A percentile compares a stretch with the other conserved stretches of the same genome.
These are phyloP conservation scores for Scotopteryx bipunctaria DNA, from an alignment of 2,888 invertebrate species.

Conservation along the genomic window DNA sequence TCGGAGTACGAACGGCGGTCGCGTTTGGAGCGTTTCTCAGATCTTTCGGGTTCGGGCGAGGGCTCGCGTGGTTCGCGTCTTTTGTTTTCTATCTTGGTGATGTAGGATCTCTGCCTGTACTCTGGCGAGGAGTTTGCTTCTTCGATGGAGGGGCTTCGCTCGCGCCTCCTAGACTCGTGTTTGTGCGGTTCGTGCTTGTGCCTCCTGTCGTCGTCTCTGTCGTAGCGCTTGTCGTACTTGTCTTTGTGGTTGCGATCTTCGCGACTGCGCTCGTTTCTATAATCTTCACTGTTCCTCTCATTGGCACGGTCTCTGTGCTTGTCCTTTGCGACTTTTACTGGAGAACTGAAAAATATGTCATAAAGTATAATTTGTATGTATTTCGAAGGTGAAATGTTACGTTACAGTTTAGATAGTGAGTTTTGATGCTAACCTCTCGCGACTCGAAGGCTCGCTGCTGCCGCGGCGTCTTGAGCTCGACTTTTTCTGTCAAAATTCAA, in stretches of 20 bases:
- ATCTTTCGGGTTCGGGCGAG: conserved; percentile 52
- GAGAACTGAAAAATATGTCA: conserved; percentile 70
- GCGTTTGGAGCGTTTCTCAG: conserved; percentile 56
- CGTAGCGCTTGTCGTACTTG: conserved; percentile 69
- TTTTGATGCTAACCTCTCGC: conserved; percentile 60
- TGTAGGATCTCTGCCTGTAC: conserved; percentile 59
- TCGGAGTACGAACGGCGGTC: conserved; percentile 54
- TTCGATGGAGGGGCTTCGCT: conserved; percentile 52
- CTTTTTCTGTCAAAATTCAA: conserved; percentile 76
- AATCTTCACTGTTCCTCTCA: conserved; percentile 62
- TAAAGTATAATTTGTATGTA: no score
- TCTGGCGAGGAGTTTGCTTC: conserved; percentile 57
- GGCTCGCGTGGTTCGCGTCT: conserved; percentile 46
- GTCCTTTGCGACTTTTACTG: conserved; percentile 63
- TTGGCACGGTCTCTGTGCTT: conserved; percentile 60
- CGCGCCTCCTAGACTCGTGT: conserved; percentile 54
- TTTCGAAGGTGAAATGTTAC: no score
- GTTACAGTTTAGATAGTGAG: not conserved
- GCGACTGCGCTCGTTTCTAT: conserved; percentile 71
- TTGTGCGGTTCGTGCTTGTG: conserved; percentile 7
- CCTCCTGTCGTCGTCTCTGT: conserved; percentile 33
- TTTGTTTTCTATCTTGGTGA: conserved; percentile 65
- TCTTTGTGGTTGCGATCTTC: conserved; percentile 62
- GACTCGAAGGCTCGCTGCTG: conserved; percentile 66
- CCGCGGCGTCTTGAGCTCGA: conserved; percentile 69